Percentiles rank a stretch among this genome's conserved stretches.
Evolutionary conservation across 2,113 vertebrate genomes (phyloP).

Genomic region (Scartelaos histophorus): DNA sequence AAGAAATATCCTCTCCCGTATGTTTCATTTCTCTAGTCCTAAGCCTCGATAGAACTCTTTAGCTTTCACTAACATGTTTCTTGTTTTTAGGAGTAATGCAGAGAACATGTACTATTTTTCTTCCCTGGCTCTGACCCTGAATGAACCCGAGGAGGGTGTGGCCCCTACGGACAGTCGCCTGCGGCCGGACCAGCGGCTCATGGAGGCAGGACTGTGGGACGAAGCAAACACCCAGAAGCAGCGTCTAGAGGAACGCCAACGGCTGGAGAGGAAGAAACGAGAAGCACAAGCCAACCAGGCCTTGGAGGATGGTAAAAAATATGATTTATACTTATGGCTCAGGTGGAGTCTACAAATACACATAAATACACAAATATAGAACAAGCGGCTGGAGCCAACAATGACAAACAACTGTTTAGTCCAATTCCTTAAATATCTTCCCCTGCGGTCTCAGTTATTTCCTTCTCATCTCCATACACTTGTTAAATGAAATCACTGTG

Average conservation of each 20-base stretch:
- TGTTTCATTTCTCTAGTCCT: slow-evolving; percentile 17
- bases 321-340: not conserved
- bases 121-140: slow-evolving; percentile 90
- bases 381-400: no score
- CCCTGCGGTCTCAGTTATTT: no score
- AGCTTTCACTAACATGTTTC: not conserved
- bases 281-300: slow-evolving; percentile 79
- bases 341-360: not conserved
- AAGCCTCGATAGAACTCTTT: not conserved
- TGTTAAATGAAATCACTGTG: no score
- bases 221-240: slow-evolving; percentile 92
- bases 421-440: no score
- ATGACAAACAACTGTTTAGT: no score
- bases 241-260: slow-evolving; percentile 88
- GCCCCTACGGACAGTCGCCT: slow-evolving; percentile 91
- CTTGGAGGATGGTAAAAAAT: slow-evolving; percentile 82
- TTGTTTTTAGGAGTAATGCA: slow-evolving; percentile 82
- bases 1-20: slow-evolving; percentile 95
- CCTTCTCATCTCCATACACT: no score
- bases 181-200: slow-evolving; percentile 90
- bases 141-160: slow-evolving; percentile 83
- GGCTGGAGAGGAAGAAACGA: slow-evolving; percentile 80
- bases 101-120: slow-evolving; percentile 98
- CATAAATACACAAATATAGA: no score
- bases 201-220: slow-evolving; percentile 93